phyloP scores from a whole-genome alignment of 2,888 invertebrate species.

The Polietes domitor region DNA sequence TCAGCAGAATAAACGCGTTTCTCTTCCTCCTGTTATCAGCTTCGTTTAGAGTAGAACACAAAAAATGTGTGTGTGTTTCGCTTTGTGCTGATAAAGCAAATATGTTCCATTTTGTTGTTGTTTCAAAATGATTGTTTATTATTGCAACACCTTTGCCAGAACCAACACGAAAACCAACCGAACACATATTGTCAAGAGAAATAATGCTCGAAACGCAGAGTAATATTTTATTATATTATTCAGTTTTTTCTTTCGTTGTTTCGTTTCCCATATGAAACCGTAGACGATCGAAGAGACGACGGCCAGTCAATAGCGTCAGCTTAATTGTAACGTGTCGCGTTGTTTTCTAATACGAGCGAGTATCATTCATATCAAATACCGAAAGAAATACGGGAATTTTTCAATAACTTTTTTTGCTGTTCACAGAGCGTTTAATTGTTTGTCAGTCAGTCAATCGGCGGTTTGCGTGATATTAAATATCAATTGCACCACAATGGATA shows the following conservation, averaged over 20 bases:
- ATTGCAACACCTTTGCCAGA: slow-evolving; percentile 48
- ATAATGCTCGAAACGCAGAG: neutral
- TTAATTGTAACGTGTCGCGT: slow-evolving; percentile 58
- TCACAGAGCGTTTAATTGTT: neutral
- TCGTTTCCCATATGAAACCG: slow-evolving; percentile 11
- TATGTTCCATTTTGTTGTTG: slow-evolving; percentile 1
- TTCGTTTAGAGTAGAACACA: neutral
- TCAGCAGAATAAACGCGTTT: neutral
- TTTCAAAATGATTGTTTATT: slow-evolving; percentile 2
- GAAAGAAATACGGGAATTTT: slow-evolving; percentile 31
- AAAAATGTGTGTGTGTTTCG: slow-evolving; percentile 26
- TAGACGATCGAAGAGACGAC: neutral
- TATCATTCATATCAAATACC: neutral
- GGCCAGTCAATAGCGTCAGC: slow-evolving; percentile 53
- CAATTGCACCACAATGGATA: slow-evolving; percentile 28
- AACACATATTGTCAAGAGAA: slow-evolving; percentile 35
- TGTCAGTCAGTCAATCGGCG: neutral
- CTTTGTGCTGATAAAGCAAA: slow-evolving; percentile 54
- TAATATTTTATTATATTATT: neutral
- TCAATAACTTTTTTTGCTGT: neutral
- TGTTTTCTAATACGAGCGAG: slow-evolving; percentile 5
- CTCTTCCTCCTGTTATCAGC: slow-evolving; percentile 47
- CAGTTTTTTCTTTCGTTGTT: neutral
- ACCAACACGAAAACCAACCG: neutral
- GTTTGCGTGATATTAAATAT: slow-evolving; percentile 42